Conservation (phyloP, 2,888 invertebrate genomes). For the Therioaphis trifolii region DNA sequence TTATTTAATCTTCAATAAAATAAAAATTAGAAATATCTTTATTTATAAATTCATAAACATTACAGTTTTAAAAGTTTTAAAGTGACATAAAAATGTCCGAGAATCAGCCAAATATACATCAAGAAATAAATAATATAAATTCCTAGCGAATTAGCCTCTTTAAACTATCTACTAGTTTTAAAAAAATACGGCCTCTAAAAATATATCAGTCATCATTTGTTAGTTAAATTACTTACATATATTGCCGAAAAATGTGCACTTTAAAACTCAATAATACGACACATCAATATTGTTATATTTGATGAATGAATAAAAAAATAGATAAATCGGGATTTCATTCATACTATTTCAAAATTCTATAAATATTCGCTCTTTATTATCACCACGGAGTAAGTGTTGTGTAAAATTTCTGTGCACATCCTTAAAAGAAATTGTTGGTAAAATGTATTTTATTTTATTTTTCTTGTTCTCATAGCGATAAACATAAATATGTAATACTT, state of each 20-base stretch:
- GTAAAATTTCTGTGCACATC: not conserved
- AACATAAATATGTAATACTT: too few species aligned
- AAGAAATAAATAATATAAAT: conserved; percentile 19
- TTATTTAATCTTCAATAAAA: not conserved
- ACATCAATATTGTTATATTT: not conserved
- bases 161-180: not conserved
- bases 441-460: too few species aligned
- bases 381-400: not conserved
- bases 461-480: too few species aligned
- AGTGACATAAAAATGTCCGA: not conserved
- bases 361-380: not conserved
- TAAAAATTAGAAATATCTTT: not conserved
- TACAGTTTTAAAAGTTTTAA: not conserved
- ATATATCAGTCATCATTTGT: not conserved
- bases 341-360: not conserved
- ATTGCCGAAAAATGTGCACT: not conserved
- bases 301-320: too few species aligned
- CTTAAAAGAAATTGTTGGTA: too few species aligned
- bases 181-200: conserved; percentile 16
- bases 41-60: not conserved
- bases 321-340: not conserved
- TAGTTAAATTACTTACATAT: too few species aligned
- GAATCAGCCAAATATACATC: conserved; percentile 12
- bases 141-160: conserved; percentile 2
- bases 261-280: not conserved